Base-by-base conservation (phyloP, 2,797 vertebrate genomes). In the Distichodus sexfasciatus region DNA sequence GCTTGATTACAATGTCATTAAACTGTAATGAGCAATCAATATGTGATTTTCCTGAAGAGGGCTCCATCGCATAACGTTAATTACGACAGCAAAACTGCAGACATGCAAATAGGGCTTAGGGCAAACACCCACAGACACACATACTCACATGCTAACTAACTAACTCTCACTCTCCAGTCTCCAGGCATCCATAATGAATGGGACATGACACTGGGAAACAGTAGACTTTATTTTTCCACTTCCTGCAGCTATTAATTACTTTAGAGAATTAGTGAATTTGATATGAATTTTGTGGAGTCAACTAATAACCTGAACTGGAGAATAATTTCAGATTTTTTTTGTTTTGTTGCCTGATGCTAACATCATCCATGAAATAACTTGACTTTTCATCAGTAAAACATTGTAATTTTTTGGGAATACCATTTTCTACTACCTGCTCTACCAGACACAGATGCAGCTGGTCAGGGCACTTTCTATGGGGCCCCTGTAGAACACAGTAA, bases 181-280 rank as follows among this genome's bases (percentile, higher is more conserved):
- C 43, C 43, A 65, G 54, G 75, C 78, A 40, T 33, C 72, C 81
- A 74, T 89, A 87, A 89, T 88, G 81, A 88, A 82, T 81, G 76
- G 69, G 80, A 78, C 81, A 80, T 78, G 80, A 81, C 66, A 17
- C 72, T 65, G 57, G 82, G 81, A 87, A 89, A 89, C 88, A 82
- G 84, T 72, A 81, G 78, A 74, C 66, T 76, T 82, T 76, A 74
- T 82, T 86, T 76, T 82, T 68, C 78, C 75, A 83, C n/a, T 86
- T 88, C 82, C 80, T 84, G 78, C 80, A 82, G 87, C 84, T 78
- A 82, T 87, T 87, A 87, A 82, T 71, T n/a, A n/a, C n/a, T 79
- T 77, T 81, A 83, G 78, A 86, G 88, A 90, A 86, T 82, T 75
- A 82, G 79, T 75, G 82, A 83, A 86, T 86, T 44, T n/a, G n/a